Percentiles rank a stretch among this genome's conserved stretches.
These are phyloP conservation scores for Pseudolaguvia tuberculata DNA, from an alignment of 2,113 vertebrate species.

Conservation along the genomic window DNA sequence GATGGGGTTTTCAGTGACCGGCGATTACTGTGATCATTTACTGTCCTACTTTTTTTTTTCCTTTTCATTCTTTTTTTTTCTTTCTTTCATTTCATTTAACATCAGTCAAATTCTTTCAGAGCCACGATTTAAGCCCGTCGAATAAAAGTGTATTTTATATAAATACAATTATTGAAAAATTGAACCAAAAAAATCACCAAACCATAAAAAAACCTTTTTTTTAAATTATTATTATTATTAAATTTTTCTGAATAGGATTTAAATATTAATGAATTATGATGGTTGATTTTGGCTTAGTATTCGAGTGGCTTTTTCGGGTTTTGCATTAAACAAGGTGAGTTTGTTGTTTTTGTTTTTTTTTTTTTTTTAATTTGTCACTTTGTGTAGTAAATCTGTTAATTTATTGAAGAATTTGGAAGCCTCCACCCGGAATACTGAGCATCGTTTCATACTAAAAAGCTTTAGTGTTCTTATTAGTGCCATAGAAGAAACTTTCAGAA, in stretches of 20 bases:
- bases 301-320: too few species aligned
- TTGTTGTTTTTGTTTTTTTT: too few species aligned
- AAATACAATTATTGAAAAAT: background rate
- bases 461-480: background rate
- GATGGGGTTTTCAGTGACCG: slow-evolving; percentile 33
- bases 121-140: background rate
- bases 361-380: too few species aligned
- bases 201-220: too few species aligned
- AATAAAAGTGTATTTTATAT: background rate
- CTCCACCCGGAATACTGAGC: background rate
- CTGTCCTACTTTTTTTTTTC: background rate
- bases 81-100: background rate
- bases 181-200: background rate
- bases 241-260: background rate
- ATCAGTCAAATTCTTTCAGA: background rate
- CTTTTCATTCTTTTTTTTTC: background rate
- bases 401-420: too few species aligned
- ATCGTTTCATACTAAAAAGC: background rate
- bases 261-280: background rate
- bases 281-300: background rate
- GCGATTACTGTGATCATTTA: slow-evolving; percentile 40
- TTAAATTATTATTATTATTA: background rate
- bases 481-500: slow-evolving; percentile 4
- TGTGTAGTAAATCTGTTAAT: too few species aligned
- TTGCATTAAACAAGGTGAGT: too few species aligned